phyloP scores from a whole-genome alignment of 1,140 invertebrate genomes.

The Oedothorax gibbosus region DNA sequence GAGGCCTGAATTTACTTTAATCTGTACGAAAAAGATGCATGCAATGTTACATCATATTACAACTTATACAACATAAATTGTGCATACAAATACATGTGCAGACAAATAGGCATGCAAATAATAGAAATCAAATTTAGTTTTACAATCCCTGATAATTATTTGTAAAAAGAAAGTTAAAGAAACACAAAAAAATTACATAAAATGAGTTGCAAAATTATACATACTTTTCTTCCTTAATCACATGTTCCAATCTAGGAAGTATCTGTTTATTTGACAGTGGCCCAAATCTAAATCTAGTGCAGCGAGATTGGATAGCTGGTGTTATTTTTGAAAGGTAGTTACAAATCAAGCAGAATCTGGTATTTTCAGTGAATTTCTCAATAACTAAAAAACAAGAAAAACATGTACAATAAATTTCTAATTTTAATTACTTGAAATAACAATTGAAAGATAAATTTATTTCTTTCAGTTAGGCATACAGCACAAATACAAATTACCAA shows the following conservation, averaged over 20 bases:
- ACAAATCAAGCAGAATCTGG: conserved; percentile 98
- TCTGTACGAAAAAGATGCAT: too few species aligned
- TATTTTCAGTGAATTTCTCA: conserved; percentile 98
- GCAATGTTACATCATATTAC: too few species aligned
- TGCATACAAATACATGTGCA: too few species aligned
- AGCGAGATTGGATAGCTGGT: conserved; percentile 96
- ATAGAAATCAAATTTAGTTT: too few species aligned
- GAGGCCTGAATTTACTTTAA: too few species aligned
- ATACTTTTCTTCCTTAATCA: conserved; percentile 85
- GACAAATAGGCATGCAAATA: too few species aligned
- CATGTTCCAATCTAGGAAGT: conserved; percentile 86
- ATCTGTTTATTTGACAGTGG: conserved; percentile 89
- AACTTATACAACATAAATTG: too few species aligned
- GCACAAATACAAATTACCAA: too few species aligned
- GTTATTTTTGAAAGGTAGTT: conserved; percentile 99
- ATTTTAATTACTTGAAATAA: too few species aligned
- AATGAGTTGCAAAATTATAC: neutral
- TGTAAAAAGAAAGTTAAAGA: conserved; percentile 10
- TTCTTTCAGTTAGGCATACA: too few species aligned
- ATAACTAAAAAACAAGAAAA: conserved; percentile 83
- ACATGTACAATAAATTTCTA: conserved; percentile 21
- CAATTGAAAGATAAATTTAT: too few species aligned
- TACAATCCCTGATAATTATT: too few species aligned
- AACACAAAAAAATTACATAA: neutral
- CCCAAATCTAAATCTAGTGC: conserved; percentile 96